Conservation (phyloP, 2,888 invertebrate species). For the Synergus itoensis region DNA sequence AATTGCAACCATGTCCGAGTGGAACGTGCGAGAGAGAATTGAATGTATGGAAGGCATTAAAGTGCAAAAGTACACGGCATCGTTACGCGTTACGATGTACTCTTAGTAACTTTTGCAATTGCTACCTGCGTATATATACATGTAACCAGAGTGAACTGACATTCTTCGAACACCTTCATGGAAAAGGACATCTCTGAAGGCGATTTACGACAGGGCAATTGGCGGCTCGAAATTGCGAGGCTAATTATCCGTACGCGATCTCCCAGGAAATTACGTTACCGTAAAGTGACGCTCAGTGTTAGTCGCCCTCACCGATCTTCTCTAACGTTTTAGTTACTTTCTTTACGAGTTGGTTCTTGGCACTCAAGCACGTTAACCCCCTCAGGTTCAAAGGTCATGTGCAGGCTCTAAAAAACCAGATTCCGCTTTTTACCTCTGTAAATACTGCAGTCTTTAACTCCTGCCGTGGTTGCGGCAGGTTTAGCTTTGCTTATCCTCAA, state of each 20-base stretch:
- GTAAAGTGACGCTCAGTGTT: constrained; percentile 13
- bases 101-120: constrained; percentile 27
- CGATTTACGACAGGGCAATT: constrained; percentile 50
- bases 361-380: constrained; percentile 24
- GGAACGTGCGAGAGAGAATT: constrained; percentile 27
- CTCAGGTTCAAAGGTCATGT: constrained; percentile 34
- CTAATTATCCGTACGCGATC: constrained; percentile 50
- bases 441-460: constrained; percentile 23
- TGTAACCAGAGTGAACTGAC: constrained; percentile 25
- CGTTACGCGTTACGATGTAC: constrained; percentile 40
- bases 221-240: constrained; percentile 48
- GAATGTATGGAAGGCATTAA: constrained; percentile 22
- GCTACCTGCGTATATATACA: constrained; percentile 10
- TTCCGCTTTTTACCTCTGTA: constrained; percentile 32
- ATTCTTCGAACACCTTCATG: constrained; percentile 46
- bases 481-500: constrained; percentile 7
- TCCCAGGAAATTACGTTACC: constrained; percentile 17
- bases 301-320: not conserved
- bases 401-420: constrained; percentile 27
- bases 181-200: constrained; percentile 45
- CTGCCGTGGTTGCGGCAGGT: not conserved
- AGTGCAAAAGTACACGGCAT: constrained; percentile 26
- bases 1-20: constrained; percentile 17
- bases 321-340: constrained; percentile 20
- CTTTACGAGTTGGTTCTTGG: constrained; percentile 27